A percentile compares a stretch with the other conserved stretches of the same genome.
phyloP scores from a whole-genome alignment of 2,113 vertebrate species.

The Pongo abelii region DNA sequence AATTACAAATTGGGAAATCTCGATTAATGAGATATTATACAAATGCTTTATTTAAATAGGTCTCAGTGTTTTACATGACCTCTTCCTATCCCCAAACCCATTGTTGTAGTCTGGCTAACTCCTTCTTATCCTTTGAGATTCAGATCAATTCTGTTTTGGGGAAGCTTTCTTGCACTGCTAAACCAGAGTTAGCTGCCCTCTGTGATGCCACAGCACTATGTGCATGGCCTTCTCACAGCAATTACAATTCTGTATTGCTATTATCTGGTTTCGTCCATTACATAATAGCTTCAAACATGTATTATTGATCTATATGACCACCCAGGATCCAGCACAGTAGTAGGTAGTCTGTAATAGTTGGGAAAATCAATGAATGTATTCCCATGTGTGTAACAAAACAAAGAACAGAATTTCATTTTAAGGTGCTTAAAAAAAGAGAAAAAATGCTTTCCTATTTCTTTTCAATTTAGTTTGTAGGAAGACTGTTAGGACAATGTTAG shows the following conservation, averaged over 20 bases:
- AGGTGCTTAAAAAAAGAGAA: neutral
- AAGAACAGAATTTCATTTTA: constrained; percentile 13
- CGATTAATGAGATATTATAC: neutral
- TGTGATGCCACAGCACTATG: neutral
- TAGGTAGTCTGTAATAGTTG: neutral
- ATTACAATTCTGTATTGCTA: neutral
- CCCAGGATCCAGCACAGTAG: neutral
- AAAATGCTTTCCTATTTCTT: constrained; percentile 7
- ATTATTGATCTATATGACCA: neutral
- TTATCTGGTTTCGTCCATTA: constrained; percentile 10
- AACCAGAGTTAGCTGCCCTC: neutral
- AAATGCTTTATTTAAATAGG: neutral
- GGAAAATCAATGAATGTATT: neutral
- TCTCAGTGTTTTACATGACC: neutral
- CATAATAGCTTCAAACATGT: neutral
- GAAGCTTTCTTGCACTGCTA: neutral
- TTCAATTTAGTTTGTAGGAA: neutral
- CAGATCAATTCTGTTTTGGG: neutral
- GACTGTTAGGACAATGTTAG: neutral
- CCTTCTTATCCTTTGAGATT: neutral
- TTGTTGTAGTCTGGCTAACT: neutral
- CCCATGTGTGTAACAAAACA: neutral
- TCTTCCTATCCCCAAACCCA: neutral
- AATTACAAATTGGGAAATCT: constrained; percentile 28
- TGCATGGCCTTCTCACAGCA: neutral